Conservation (phyloP, 2,113 vertebrate species). For the Odontesthes bonariensis region DNA sequence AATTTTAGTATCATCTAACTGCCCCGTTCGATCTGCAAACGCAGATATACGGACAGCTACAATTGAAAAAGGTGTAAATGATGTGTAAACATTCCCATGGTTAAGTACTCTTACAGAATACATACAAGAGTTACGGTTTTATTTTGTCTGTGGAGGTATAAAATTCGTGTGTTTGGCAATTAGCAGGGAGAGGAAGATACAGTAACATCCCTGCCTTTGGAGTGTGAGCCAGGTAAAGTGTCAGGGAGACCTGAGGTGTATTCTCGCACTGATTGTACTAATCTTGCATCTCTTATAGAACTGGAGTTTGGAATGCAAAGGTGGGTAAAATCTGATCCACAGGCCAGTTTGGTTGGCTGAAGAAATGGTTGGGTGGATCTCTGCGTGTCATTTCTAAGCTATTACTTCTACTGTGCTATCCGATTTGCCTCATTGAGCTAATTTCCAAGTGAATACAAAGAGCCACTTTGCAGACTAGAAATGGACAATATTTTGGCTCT, state of each 20-base stretch:
- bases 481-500: constrained; percentile 29
- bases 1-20: constrained; percentile 2
- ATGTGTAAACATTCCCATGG: constrained; percentile 72
- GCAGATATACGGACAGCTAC: constrained; percentile 29
- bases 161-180: constrained; percentile 67
- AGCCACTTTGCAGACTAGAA: constrained; percentile 25
- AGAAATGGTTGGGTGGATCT: constrained; percentile 11
- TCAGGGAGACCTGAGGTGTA: constrained; percentile 77
- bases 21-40: constrained; percentile 30
- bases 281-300: constrained; percentile 59
- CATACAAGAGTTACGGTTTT: constrained; percentile 40
- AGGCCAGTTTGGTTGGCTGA: constrained; percentile 19
- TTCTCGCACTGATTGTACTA: constrained; percentile 74
- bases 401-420: constrained; percentile 42
- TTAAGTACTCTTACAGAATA: constrained; percentile 50
- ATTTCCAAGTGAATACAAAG: constrained; percentile 14
- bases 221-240: constrained; percentile 58
- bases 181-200: constrained; percentile 45
- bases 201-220: constrained; percentile 66
- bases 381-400: constrained; percentile 16
- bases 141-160: constrained; percentile 53
- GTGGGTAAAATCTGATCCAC: constrained; percentile 30
- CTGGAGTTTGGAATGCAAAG: constrained; percentile 30
- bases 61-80: constrained; percentile 30
- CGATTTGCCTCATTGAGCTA: constrained; percentile 19